These are phyloP conservation scores for Plectrocnemia conspersa DNA, from an alignment of 1,140 invertebrate genomes.

Conservation along the genomic window DNA sequence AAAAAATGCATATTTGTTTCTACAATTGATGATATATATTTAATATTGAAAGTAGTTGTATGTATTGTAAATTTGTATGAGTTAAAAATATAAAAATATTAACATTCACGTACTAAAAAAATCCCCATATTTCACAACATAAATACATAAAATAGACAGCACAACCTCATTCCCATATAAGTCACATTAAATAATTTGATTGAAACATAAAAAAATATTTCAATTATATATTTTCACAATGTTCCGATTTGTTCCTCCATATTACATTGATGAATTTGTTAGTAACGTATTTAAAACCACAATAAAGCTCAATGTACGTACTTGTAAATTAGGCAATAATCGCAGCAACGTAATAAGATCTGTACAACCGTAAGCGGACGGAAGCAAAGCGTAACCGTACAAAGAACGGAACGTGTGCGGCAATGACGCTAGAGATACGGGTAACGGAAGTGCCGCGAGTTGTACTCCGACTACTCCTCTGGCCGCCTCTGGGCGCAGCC, in stretches of 20 bases:
- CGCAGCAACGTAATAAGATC: slow-evolving; percentile 28
- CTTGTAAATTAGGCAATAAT: slow-evolving; percentile 25
- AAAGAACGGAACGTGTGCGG: slow-evolving; percentile 24
- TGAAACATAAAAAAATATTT: slow-evolving; percentile 1
- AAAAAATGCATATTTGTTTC: too few relatives aligned
- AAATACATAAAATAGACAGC: too few relatives aligned
- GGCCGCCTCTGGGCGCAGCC: slow-evolving; percentile 18
- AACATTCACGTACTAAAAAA: too few relatives aligned
- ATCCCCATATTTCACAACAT: too few relatives aligned
- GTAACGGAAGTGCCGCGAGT: slow-evolving; percentile 23
- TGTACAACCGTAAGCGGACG: slow-evolving; percentile 29
- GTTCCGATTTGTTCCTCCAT: too few relatives aligned
- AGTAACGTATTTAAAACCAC: background rate
- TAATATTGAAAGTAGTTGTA: too few relatives aligned
- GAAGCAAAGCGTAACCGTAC: slow-evolving; percentile 28
- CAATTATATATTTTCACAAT: too few relatives aligned
- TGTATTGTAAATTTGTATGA: too few relatives aligned
- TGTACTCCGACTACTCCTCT: slow-evolving; percentile 21
- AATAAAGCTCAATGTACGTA: slow-evolving; percentile 5
- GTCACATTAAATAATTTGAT: too few relatives aligned
- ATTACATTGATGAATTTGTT: background rate
- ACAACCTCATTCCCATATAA: too few relatives aligned
- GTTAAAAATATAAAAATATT: too few relatives aligned
- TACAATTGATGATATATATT: too few relatives aligned
- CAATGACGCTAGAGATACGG: slow-evolving; percentile 24